Percentiles rank a stretch among this genome's conserved stretches.
Conservation (phyloP, 2,888 invertebrate species). For the Orthosia gothica region DNA sequence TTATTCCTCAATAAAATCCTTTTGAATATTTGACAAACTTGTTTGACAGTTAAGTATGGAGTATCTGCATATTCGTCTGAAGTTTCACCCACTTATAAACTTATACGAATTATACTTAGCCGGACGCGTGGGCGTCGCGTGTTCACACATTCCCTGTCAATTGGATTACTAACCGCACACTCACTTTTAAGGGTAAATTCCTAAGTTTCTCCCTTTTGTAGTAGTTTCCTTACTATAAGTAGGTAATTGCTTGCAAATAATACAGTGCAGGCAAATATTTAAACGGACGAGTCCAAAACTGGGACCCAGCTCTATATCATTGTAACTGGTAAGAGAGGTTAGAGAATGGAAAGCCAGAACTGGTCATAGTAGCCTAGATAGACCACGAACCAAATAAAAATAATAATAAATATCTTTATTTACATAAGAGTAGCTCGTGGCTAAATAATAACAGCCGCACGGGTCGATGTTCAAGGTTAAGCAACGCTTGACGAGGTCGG, state of each 20-base stretch:
- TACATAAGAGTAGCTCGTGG: no score
- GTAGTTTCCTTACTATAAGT: background rate
- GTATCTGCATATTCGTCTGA: conserved; percentile 28
- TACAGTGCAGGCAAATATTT: background rate
- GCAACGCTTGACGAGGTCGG: no score
- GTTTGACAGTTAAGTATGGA: background rate
- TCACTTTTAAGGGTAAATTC: conserved; percentile 27
- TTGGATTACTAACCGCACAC: conserved; percentile 55
- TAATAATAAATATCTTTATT: no score
- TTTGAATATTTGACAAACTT: conserved; percentile 25
- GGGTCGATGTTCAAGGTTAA: no score
- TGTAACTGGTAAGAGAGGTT: background rate
- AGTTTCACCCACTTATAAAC: conserved; percentile 26
- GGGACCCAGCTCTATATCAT: background rate
- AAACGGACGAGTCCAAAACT: background rate
- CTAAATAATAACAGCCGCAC: no score
- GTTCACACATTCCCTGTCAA: conserved; percentile 52
- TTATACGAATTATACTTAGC: conserved; percentile 26
- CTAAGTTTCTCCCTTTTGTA: background rate
- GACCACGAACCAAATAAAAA: no score
- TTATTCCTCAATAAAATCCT: conserved; percentile 3
- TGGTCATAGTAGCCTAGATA: background rate
- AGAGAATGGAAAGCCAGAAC: background rate
- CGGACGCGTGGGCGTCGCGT: conserved; percentile 38
- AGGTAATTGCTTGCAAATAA: background rate